Evolutionary conservation across 2,797 vertebrate species (phyloP), one percentile per base, ranked within the genome.

Genomic region (Bovichtus variegatus): DNA sequence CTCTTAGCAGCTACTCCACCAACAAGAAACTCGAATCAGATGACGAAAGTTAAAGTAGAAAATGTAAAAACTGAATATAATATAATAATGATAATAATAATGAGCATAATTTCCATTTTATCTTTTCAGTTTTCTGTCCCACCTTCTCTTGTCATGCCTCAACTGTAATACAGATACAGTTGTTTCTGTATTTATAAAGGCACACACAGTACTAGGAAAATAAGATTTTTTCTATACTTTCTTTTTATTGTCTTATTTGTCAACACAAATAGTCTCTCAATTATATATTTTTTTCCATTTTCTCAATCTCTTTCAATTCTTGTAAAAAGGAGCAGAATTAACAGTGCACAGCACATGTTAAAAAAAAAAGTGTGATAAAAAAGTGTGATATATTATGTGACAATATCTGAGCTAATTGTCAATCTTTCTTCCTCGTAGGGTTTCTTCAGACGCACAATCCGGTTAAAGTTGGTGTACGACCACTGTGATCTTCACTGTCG

Each of bases 381-480:
- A 27, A 16, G 9, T 2, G 0, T n/a, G 16, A 40, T 31, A 29
- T 57, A 3, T 58, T 23, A 5, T 27, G 1, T 19, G 3, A 2
- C 10, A 21, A 25, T 9, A 0, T 55, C 29, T 83, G 12, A 55
- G 27, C 7, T 67, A 19, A 74, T 4, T 34, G 1, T 73, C 2
- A 51, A 4, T 59, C 54, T 55, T 6, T 75, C 6, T 74, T 3
- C 63, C 40, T 43, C 3, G 0, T 79, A 99, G 98, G 98, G 98
- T 29, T 99, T 99, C 88, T 99, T 99, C 89, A 96, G 98, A 46
- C 96, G 98, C 76, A 99, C 98, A 5, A 99, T 99, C 91, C 93
- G 98, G 75, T 92, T 99, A 91, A 99, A 99, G 94, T 91, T 99
- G 57, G 97, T 99, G 38, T 99, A 99, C 18, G 98, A 99, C 87